These are phyloP conservation scores for Cetonia aurata DNA, from an alignment of 2,888 invertebrate genomes.

Conservation along the genomic window DNA sequence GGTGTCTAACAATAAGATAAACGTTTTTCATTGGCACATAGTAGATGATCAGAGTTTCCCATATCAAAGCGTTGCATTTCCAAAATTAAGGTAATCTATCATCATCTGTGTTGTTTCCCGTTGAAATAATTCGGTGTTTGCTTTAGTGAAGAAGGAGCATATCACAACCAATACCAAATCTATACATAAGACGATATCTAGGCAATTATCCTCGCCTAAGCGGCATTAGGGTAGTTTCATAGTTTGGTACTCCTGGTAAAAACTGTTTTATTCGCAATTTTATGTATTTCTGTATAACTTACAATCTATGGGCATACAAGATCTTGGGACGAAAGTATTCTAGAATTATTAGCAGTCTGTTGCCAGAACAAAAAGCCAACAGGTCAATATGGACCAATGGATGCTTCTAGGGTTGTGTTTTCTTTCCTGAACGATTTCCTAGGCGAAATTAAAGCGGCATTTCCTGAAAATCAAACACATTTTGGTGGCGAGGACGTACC, in stretches of 20 bases:
- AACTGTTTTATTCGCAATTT: slow-evolving; percentile 16
- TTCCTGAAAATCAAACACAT: slow-evolving; percentile 88
- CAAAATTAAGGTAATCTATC: slow-evolving; percentile 75
- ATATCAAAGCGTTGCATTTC: slow-evolving; percentile 82
- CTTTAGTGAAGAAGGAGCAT: slow-evolving; percentile 77
- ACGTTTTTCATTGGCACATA: slow-evolving; percentile 96
- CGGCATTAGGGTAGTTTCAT: slow-evolving; percentile 89
- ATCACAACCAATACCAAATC: slow-evolving; percentile 71
- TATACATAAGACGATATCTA: slow-evolving; percentile 76
- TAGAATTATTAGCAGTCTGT: slow-evolving; percentile 82
- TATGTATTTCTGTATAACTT: slow-evolving; percentile 16
- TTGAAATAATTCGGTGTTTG: slow-evolving; percentile 43
- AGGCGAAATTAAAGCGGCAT: slow-evolving; percentile 77
- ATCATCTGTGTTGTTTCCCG: background rate
- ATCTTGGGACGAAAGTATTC: slow-evolving; percentile 86
- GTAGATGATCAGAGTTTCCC: slow-evolving; percentile 95
- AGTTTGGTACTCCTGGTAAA: slow-evolving; percentile 91
- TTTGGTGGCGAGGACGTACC: slow-evolving; percentile 94
- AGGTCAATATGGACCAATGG: slow-evolving; percentile 82
- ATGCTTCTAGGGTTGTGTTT: slow-evolving; percentile 80
- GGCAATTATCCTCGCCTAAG: slow-evolving; percentile 78
- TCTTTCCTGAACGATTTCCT: slow-evolving; percentile 77
- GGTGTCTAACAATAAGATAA: slow-evolving; percentile 92
- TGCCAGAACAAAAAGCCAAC: slow-evolving; percentile 60
- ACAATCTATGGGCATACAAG: slow-evolving; percentile 79